phyloP scores from a whole-genome alignment of 1,140 invertebrate species.

The Samia ricini region DNA sequence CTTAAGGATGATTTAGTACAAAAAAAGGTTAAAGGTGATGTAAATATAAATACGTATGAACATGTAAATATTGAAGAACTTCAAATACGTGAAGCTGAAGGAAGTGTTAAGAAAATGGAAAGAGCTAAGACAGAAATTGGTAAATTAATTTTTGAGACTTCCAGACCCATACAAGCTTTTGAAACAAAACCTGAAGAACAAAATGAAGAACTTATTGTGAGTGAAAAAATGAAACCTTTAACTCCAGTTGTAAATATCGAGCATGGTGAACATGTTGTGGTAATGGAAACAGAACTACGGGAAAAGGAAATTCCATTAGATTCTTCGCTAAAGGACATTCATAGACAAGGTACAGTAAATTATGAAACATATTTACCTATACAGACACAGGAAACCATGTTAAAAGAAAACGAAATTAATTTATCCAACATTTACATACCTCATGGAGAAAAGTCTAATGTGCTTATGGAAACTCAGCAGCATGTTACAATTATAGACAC shows the following conservation, averaged over 20 bases:
- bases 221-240: conserved; percentile 24
- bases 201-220: conserved; percentile 27
- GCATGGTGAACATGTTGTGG: conserved; percentile 39
- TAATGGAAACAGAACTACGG: conserved; percentile 36
- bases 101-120: conserved; percentile 14
- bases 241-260: conserved; percentile 30
- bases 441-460: conserved; percentile 29
- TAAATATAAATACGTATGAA: conserved; percentile 34
- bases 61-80: conserved; percentile 47
- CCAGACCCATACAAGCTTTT: conserved; percentile 36
- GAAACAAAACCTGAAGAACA: conserved; percentile 39
- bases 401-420: conserved; percentile 35
- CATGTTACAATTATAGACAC: conserved; percentile 47
- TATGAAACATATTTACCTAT: conserved; percentile 38
- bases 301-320: conserved; percentile 40
- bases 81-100: conserved; percentile 38
- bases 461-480: conserved; percentile 44
- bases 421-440: conserved; percentile 12
- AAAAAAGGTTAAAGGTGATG: conserved; percentile 23
- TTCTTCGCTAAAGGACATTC: conserved; percentile 8
- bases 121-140: conserved; percentile 33
- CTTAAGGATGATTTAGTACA: conserved; percentile 25
- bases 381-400: conserved; percentile 43
- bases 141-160: conserved; percentile 29
- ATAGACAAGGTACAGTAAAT: conserved; percentile 21